Conservation (phyloP, 2,113 vertebrate genomes). For the Corythoichthys intestinalis region DNA sequence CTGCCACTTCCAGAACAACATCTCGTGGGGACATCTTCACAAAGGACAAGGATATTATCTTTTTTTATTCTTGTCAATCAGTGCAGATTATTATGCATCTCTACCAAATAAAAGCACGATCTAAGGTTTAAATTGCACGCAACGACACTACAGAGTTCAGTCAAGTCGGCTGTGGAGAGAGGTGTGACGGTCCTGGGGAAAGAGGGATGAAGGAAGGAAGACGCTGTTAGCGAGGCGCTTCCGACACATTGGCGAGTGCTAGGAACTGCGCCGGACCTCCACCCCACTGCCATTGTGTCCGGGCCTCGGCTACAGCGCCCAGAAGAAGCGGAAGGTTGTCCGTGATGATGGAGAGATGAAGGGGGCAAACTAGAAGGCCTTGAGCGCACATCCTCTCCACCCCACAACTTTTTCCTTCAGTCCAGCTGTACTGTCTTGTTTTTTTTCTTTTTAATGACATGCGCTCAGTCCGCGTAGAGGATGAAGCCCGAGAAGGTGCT, state of each 20-base stretch:
- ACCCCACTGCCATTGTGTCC: slow-evolving; percentile 41
- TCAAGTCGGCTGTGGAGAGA: slow-evolving; percentile 45
- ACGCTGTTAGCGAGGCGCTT: slow-evolving; percentile 50
- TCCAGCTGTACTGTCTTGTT: slow-evolving; percentile 9
- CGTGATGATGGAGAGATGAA: slow-evolving; percentile 66
- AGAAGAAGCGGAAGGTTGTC: slow-evolving; percentile 57
- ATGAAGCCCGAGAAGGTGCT: slow-evolving; percentile 99
- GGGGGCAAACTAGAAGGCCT: slow-evolving; percentile 58
- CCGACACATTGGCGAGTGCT: slow-evolving; percentile 36
- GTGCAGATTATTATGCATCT: slow-evolving; percentile 63
- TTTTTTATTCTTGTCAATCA: slow-evolving; percentile 46
- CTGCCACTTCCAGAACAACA: slow-evolving; percentile 32
- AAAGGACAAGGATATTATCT: slow-evolving; percentile 57
- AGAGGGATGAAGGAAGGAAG: slow-evolving; percentile 32
- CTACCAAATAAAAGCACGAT: slow-evolving; percentile 67
- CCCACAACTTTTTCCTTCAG: slow-evolving; percentile 29
- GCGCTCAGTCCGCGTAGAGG: slow-evolving; percentile 91
- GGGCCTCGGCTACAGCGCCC: slow-evolving; percentile 47
- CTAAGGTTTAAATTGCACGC: slow-evolving; percentile 58
- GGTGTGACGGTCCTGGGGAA: slow-evolving; percentile 39
- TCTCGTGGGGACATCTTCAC: slow-evolving; percentile 57
- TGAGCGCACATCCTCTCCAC: slow-evolving; percentile 33
- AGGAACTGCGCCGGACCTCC: slow-evolving; percentile 20
- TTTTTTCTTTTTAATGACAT: slow-evolving; percentile 40
- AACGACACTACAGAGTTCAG: slow-evolving; percentile 57